phyloP scores from a whole-genome alignment of 2,888 invertebrate genomes.

The Dioctria linearis region DNA sequence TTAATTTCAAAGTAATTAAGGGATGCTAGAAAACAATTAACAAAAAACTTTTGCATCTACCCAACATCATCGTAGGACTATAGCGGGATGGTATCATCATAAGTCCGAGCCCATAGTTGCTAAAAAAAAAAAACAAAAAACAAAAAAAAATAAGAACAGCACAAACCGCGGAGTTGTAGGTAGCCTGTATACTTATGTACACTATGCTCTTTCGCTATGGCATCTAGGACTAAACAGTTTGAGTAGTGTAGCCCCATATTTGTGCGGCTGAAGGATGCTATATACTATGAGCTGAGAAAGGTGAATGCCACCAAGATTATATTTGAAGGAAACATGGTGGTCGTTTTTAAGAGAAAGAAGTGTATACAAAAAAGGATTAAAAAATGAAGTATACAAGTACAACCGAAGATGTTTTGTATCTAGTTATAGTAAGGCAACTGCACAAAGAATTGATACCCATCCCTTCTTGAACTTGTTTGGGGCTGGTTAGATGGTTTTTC shows the following conservation, averaged over 20 bases:
- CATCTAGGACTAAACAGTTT: background rate
- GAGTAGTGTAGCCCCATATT: background rate
- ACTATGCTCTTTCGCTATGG: background rate
- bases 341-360: conserved; percentile 29
- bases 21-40: conserved; percentile 2
- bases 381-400: background rate
- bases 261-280: background rate
- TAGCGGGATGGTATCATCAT: background rate
- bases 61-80: background rate
- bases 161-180: background rate
- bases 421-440: background rate
- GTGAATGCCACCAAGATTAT: background rate
- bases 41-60: background rate
- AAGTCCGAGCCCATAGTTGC: background rate
- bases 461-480: background rate
- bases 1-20: conserved; percentile 22
- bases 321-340: conserved; percentile 12
- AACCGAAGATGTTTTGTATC: no score
- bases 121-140: background rate
- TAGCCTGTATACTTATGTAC: background rate
- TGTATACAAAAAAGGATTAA: background rate
- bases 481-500: no score
- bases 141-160: background rate
- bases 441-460: background rate
- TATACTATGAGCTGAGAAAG: background rate